Conservation (phyloP, 2,888 invertebrate species). For the Hypsopygia costalis region DNA sequence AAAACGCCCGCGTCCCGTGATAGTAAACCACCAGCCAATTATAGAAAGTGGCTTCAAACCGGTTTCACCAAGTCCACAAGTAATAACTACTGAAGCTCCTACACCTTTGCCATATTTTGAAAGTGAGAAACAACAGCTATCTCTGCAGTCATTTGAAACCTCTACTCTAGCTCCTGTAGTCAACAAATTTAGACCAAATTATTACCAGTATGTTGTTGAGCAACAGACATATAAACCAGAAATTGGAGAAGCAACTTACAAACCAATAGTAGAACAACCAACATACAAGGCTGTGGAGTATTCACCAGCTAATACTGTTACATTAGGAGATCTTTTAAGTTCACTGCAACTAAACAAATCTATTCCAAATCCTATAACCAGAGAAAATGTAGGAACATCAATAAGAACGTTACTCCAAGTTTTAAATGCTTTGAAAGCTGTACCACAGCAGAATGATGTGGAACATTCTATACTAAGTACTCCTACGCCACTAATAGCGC, state of each 20-base stretch:
- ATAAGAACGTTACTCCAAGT: slow-evolving; percentile 89
- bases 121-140: slow-evolving; percentile 33
- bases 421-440: slow-evolving; percentile 83
- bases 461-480: slow-evolving; percentile 55
- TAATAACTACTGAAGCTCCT: slow-evolving; percentile 35
- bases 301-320: slow-evolving; percentile 37
- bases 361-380: slow-evolving; percentile 87
- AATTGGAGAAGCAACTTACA: slow-evolving; percentile 1
- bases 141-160: slow-evolving; percentile 27
- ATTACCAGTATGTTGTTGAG: slow-evolving; percentile 51
- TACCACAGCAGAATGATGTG: slow-evolving; percentile 56
- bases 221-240: slow-evolving; percentile 33
- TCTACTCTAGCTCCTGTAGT: slow-evolving; percentile 27
- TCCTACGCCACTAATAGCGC: slow-evolving; percentile 55
- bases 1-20: slow-evolving; percentile 35
- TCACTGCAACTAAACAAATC: slow-evolving; percentile 88
- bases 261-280: slow-evolving; percentile 37
- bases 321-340: slow-evolving; percentile 81
- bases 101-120: slow-evolving; percentile 27
- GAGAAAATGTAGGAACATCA: slow-evolving; percentile 89
- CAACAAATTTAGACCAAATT: slow-evolving; percentile 39
- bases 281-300: slow-evolving; percentile 31
- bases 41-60: slow-evolving; percentile 66
- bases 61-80: slow-evolving; percentile 34
- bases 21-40: slow-evolving; percentile 45